Evolutionary conservation across 2,888 invertebrate species (phyloP).

Genomic region (Heliconius ethilla): DNA sequence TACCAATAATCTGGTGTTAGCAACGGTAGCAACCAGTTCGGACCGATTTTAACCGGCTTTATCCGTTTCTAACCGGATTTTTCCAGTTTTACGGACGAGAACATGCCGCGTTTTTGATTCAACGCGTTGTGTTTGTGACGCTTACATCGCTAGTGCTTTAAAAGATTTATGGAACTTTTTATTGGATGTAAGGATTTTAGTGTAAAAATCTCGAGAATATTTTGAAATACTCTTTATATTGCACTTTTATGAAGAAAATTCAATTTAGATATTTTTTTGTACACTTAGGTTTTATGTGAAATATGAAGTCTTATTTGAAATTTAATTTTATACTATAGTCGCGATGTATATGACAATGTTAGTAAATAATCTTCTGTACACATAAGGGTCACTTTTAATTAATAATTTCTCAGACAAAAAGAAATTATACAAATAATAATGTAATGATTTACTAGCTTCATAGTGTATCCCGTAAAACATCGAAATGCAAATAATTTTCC

Average conservation of each 20-base stretch:
- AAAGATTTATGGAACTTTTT: constrained; percentile 41
- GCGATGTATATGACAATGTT: no score
- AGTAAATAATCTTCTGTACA: no score
- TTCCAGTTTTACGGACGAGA: constrained; percentile 44
- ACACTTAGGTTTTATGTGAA: not conserved
- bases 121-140: constrained; percentile 40
- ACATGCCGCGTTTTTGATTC: constrained; percentile 43
- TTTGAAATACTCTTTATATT: constrained; percentile 25
- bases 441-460: no score
- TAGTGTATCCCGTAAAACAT: no score
- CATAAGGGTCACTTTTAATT: no score
- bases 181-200: constrained; percentile 23
- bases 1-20: constrained; percentile 47
- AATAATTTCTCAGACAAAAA: no score
- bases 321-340: not conserved
- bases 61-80: constrained; percentile 47
- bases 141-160: constrained; percentile 36
- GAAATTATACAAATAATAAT: no score
- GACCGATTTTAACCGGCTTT: constrained; percentile 46
- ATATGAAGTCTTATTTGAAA: constrained; percentile 13
- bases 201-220: constrained; percentile 24
- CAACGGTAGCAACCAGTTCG: constrained; percentile 45
- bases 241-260: constrained; percentile 8
- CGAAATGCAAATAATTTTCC: no score
- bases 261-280: not conserved